Evolutionary conservation across 2,113 vertebrate genomes (phyloP).

Genomic region (Pyxicephalus adspersus): DNA sequence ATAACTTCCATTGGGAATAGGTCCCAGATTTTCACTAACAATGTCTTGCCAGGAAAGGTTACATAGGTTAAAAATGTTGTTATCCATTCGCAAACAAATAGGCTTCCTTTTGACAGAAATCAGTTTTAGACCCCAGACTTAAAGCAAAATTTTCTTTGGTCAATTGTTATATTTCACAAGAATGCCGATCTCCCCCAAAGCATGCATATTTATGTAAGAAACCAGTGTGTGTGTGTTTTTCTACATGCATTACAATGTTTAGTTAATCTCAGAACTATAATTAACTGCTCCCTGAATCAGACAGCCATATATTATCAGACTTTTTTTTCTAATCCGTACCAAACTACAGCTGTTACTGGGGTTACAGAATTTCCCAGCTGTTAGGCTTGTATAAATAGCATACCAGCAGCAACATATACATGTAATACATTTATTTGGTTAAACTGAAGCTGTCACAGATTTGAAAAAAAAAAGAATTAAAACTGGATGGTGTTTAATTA

Average conservation of each 20-base stretch:
- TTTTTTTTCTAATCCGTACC: not conserved
- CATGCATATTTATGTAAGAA: constrained; percentile 31
- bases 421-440: not conserved
- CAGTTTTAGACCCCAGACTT: not conserved
- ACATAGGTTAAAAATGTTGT: constrained; percentile 48
- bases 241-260: constrained; percentile 36
- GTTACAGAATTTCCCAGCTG: constrained; percentile 23
- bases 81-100: constrained; percentile 37
- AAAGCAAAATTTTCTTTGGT: constrained; percentile 27
- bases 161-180: constrained; percentile 17
- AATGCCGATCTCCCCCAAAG: not conserved
- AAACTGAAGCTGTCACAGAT: too few species aligned
- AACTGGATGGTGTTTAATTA: too few species aligned
- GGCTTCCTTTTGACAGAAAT: constrained; percentile 17
- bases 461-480: too few species aligned
- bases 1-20: constrained; percentile 57
- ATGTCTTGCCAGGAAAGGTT: constrained; percentile 42
- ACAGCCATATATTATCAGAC: constrained; percentile 45
- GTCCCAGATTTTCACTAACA: constrained; percentile 45
- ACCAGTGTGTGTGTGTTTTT: constrained; percentile 16
- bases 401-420: not conserved
- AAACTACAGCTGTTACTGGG: constrained; percentile 35
- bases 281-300: constrained; percentile 31
- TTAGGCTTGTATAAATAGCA: constrained; percentile 7
- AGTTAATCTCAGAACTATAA: constrained; percentile 44